Base-by-base conservation (phyloP, 2,888 invertebrate genomes). In the Sympetrum striolatum region DNA sequence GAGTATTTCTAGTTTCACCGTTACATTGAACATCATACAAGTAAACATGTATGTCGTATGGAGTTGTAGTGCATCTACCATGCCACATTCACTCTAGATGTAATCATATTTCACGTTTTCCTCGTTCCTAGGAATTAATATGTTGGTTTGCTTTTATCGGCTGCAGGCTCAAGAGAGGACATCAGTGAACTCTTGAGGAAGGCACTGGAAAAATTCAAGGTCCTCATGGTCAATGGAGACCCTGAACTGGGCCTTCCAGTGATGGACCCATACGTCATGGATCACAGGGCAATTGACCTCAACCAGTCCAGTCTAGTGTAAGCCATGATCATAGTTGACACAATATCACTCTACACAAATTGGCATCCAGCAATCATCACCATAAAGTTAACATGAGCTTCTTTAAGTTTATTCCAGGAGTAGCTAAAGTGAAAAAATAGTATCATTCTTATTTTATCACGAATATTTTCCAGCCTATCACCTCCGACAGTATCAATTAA, bases 141-240 rank as follows among this genome's bases (percentile, higher is more conserved):
- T 1, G 4, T 37, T 6, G 10, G 18, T 22, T 44, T n/a, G 4
- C 12, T 35, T 82, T 2, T 35, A 22, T 22, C 25, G 22, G 35
- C 12, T 37, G 18, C 35, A 82, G 86, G 22, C 6, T n/a, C 60
- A 2, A 86, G n/a, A 39, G 31, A 86, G 31, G 86, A 86, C 37
- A 60, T 86, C 8, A 39, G 37, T 60, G 86, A 86, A 6, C 48
- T 64, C 14, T 35, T 86, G 8, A 15, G 6, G 0, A 86, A 64
- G 39, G 86, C 86, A 31, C 4, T 86, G 60, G 86, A 86, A 37
- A 86, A 86, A 31, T 86, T 86, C 86, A 58, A 60, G n/a, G n/a
- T 14, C 58, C 58, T 86, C 2, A 86, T 86, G 22, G 39, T 37
- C 12, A 86, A 35, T 2, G 86, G 86, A 12, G 86, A 86, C 39